Conservation (phyloP, 2,113 vertebrate genomes). For the Rousettus leschenaultii region DNA sequence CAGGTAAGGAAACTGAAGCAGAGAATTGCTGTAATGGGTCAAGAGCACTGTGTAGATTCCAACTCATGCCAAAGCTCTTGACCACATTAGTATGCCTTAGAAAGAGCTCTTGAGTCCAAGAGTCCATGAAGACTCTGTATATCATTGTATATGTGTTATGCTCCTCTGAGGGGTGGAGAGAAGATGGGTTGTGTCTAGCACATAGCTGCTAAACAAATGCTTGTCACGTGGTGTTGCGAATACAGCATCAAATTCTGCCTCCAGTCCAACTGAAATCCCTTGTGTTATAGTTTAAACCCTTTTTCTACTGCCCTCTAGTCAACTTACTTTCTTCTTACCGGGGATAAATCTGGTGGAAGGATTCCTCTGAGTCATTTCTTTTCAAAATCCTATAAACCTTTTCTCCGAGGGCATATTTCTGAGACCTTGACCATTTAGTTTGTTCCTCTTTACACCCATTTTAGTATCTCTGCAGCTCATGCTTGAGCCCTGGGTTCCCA, state of each 20-base stretch:
- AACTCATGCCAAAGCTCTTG: neutral
- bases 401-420: neutral
- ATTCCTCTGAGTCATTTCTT: neutral
- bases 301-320: neutral
- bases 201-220: neutral
- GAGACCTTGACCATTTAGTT: neutral
- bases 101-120: too few species aligned
- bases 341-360: neutral
- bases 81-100: neutral
- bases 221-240: accelerated
- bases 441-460: neutral
- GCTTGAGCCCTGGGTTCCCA: neutral
- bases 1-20: neutral
- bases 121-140: neutral
- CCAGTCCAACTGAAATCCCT: neutral
- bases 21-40: neutral
- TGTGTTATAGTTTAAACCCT: neutral
- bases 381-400: neutral
- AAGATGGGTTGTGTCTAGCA: neutral
- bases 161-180: neutral
- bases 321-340: neutral
- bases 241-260: neutral
- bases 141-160: neutral
- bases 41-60: neutral
- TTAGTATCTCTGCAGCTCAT: neutral